Percentiles rank a stretch among this genome's conserved stretches.
Evolutionary conservation across 2,888 invertebrate species (phyloP).

Genomic region (Napeogenes inachia): DNA sequence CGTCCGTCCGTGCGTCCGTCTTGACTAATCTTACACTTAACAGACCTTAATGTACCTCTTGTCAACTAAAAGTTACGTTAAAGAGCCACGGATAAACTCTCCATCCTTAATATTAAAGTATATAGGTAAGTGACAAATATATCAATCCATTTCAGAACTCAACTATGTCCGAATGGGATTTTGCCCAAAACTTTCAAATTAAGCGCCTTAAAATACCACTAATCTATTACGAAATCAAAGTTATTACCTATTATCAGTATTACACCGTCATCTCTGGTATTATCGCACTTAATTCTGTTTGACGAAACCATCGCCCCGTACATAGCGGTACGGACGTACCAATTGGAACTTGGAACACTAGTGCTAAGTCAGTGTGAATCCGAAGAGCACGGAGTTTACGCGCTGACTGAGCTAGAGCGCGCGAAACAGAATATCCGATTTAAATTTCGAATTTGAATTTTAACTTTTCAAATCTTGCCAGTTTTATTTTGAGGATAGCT

Average conservation of each 20-base stretch:
- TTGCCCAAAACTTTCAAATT: no score
- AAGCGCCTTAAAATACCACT: no score
- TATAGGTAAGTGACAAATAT: neutral
- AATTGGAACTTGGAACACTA: slow-evolving; percentile 3
- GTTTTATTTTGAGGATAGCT: neutral
- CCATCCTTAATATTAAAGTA: neutral
- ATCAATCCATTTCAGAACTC: no score
- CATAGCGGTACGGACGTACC: neutral
- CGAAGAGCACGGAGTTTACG: slow-evolving; percentile 5
- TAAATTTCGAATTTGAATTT: slow-evolving; percentile 5
- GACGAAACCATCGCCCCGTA: neutral
- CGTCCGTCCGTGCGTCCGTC: neutral
- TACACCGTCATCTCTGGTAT: no score
- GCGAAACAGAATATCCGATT: neutral
- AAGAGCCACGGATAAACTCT: neutral
- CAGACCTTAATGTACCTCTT: neutral
- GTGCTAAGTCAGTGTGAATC: slow-evolving; percentile 6
- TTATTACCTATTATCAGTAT: neutral
- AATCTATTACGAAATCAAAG: neutral
- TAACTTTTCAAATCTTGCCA: neutral
- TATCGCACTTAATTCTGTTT: neutral
- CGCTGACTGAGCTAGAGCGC: slow-evolving; percentile 3
- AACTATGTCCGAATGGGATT: no score
- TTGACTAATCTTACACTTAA: neutral
- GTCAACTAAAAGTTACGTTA: slow-evolving; percentile 1